phyloP scores from a whole-genome alignment of 2,113 vertebrate species.

The Malurus melanocephalus region DNA sequence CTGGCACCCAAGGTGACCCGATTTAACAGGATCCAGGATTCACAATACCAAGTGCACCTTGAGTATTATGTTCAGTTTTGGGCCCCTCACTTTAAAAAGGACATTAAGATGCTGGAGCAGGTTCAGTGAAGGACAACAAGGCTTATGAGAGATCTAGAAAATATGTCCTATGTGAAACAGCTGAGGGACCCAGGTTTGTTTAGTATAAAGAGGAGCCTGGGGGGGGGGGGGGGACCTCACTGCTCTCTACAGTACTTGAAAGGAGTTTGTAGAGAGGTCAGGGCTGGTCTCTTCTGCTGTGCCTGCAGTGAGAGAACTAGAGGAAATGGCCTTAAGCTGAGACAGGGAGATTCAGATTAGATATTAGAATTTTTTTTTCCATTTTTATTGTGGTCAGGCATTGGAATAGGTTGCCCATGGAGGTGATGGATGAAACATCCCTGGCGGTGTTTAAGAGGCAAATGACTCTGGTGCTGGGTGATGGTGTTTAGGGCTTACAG shows the following conservation, averaged over 20 bases:
- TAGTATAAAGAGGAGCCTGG: not conserved
- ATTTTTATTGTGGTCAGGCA: not conserved
- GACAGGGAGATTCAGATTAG: not conserved
- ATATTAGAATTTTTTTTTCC: rapidly evolving
- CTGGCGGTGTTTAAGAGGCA: not conserved
- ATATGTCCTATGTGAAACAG: not conserved
- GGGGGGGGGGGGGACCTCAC: not conserved
- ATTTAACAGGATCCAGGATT: not conserved
- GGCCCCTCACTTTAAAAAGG: not conserved
- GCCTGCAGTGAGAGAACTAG: not conserved
- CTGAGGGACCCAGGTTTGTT: not conserved
- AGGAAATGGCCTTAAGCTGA: not conserved
- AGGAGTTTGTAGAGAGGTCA: not conserved
- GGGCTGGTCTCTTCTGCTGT: rapidly evolving
- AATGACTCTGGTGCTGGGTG: too few relatives aligned
- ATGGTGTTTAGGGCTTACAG: not conserved
- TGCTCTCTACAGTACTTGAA: not conserved
- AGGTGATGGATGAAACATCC: not conserved
- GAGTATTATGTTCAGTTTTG: not conserved
- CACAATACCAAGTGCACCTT: rapidly evolving
- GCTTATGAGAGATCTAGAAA: not conserved
- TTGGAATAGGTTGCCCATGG: not conserved
- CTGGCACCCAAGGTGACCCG: not conserved
- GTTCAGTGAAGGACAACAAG: not conserved
- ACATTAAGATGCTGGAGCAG: not conserved